Evolutionary conservation across 1,140 invertebrate species (phyloP), one percentile per base, ranked within the genome.

Genomic region (Magallana angulata): DNA sequence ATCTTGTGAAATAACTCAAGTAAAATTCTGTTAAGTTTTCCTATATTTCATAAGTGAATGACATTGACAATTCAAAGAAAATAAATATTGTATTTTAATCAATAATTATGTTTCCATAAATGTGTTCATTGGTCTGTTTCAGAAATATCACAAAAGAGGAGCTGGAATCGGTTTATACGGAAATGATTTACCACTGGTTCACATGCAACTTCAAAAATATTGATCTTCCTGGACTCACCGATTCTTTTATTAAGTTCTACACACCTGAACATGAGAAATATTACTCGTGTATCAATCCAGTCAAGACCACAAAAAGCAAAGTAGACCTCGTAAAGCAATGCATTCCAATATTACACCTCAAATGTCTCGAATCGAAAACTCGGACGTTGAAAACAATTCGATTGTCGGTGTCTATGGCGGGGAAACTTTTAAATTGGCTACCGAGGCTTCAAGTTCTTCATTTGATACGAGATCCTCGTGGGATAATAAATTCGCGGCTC

Each of bases 311-410:
- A 36, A 11, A 4, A 71, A 71, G 68, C 36, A 71, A 71, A 71
- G 8, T 36, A 30, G 24, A 71, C 24, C 8, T 30, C 36, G 68
- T 71, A 7, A 18, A 24, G 12, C 9, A 7, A 5, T 71, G 68
- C 14, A 7, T 71, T 9, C 12, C 8, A 5, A 11, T 36, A 1
- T 71, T 71, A 71, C 68, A 24, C 24, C 57, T 87, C 30, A 68
- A 24, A 57, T 89, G 88, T 30, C 7, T 80, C 48, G 68, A 30
- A 16, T 82, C 88, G 0, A 80, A 84, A 57, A 24, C 64, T 14
- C 62, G 88, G 18, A 60, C 87, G 9, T 85, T 90, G 24, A 90
- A 90, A 87, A 88, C 87, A 30, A 90, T 90, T 11, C 81, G 89
- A 7, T 12, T 90, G 8, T 71, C 89, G 14, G 81, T 90, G 85